These are phyloP conservation scores for Eristalis intricaria DNA, from an alignment of 2,888 invertebrate species.

Conservation along the genomic window DNA sequence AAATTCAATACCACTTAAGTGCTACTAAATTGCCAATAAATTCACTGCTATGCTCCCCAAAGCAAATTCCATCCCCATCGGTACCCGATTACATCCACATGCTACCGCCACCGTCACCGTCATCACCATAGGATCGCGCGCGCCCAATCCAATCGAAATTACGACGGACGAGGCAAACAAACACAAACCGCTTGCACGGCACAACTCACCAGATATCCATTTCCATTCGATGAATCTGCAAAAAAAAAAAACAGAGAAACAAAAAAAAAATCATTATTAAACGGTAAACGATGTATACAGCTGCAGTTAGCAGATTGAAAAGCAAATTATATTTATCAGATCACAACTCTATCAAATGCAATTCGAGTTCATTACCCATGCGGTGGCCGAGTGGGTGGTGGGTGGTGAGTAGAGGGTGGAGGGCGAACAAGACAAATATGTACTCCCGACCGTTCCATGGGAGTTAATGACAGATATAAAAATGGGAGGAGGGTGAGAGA, in stretches of 20 bases:
- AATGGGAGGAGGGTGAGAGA: neutral
- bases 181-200: conserved; percentile 3
- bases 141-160: neutral
- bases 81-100: neutral
- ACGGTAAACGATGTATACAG: neutral
- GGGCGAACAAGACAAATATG: neutral
- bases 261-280: conserved; percentile 18
- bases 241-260: conserved; percentile 28
- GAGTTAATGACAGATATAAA: conserved; percentile 40
- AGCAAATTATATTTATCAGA: neutral
- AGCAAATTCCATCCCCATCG: neutral
- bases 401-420: too few relatives aligned
- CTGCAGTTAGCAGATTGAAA: neutral
- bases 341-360: conserved; percentile 29
- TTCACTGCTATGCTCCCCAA: neutral
- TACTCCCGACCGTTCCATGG: neutral
- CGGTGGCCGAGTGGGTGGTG: neutral
- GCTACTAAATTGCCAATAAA: conserved; percentile 1
- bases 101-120: neutral
- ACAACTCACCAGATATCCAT: conserved; percentile 53
- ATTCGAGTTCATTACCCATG: conserved; percentile 29
- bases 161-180: neutral
- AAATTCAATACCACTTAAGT: conserved; percentile 10
- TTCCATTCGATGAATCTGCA: conserved; percentile 57
- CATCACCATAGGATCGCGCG: neutral